These are phyloP conservation scores for Drosophila pseudotalamancana DNA, from an alignment of 2,888 invertebrate genomes.

Conservation along the genomic window DNA sequence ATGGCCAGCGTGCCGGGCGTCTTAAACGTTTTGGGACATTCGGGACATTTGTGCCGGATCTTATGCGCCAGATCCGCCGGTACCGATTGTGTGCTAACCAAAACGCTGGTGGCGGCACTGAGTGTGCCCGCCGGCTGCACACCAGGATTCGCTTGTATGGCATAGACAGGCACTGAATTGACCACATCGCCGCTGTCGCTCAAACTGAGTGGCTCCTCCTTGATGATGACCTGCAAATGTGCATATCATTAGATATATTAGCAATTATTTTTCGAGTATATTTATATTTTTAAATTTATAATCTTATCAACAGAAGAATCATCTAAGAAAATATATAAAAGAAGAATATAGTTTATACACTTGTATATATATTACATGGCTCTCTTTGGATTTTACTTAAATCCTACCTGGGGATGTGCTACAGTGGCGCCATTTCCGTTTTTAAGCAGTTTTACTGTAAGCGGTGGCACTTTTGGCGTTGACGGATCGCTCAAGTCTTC, in stretches of 20 bases:
- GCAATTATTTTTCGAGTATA: no score
- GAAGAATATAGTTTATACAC: no score
- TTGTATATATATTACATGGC: no score
- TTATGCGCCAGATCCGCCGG: conserved; percentile 75
- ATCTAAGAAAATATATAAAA: no score
- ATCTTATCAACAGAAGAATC: no score
- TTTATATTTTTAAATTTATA: no score
- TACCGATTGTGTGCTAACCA: conserved; percentile 64
- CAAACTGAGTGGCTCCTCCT: conserved; percentile 80
- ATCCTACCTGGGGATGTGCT: conserved; percentile 77
- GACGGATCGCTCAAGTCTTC: conserved; percentile 61
- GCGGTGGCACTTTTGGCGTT: conserved; percentile 81
- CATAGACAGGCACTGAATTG: conserved; percentile 79
- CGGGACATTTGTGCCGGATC: conserved; percentile 83
- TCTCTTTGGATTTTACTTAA: background rate
- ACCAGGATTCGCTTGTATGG: conserved; percentile 78
- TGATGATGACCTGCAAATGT: conserved; percentile 75
- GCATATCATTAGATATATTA: no score
- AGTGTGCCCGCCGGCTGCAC: conserved; percentile 53
- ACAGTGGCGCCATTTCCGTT: conserved; percentile 77
- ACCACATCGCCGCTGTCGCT: conserved; percentile 73
- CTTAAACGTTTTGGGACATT: conserved; percentile 83
- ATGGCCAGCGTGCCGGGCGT: conserved; percentile 83
- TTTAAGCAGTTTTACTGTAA: conserved; percentile 82
- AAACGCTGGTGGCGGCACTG: conserved; percentile 54